Evolutionary conservation across 2,797 vertebrate genomes (phyloP).

Genomic region (Dendrocincla fuliginosa): DNA sequence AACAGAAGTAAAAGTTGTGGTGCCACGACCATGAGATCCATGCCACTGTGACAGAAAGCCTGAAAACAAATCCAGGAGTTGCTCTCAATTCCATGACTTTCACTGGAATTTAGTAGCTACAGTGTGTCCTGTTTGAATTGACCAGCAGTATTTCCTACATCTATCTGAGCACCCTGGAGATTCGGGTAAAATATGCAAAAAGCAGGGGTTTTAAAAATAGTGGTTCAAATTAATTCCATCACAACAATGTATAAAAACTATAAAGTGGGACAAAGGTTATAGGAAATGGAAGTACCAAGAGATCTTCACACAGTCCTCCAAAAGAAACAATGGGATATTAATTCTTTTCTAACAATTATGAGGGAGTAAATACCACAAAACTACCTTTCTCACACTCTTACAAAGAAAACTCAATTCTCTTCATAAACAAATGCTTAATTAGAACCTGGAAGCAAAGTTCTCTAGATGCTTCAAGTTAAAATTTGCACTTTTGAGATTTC

Average conservation of each 20-base stretch:
- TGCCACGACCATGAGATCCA: not conserved
- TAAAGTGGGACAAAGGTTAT: constrained; percentile 64
- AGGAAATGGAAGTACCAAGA: constrained; percentile 68
- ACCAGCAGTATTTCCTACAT: not conserved
- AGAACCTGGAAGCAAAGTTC: not conserved
- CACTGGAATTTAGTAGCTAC: not conserved
- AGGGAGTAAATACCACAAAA: not conserved
- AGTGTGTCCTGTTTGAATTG: not conserved
- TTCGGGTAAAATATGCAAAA: constrained; percentile 44
- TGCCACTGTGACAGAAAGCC: not conserved
- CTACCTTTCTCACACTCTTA: not conserved
- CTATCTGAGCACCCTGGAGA: constrained; percentile 38
- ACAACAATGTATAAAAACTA: constrained; percentile 56
- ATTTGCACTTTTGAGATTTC: not conserved
- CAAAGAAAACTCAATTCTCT: not conserved
- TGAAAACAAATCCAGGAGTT: not conserved
- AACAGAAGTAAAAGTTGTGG: not conserved
- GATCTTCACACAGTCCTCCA: constrained; percentile 42
- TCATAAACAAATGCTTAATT: not conserved
- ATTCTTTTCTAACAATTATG: not conserved
- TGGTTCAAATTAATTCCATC: constrained; percentile 39
- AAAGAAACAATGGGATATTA: constrained; percentile 45
- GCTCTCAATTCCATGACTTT: not conserved
- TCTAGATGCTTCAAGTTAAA: not conserved
- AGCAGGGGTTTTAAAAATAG: constrained; percentile 60